Percentiles rank a stretch among this genome's conserved stretches.
phyloP scores from a whole-genome alignment of 64 coral and sea anemone species.

The Orbicella faveolata region DNA sequence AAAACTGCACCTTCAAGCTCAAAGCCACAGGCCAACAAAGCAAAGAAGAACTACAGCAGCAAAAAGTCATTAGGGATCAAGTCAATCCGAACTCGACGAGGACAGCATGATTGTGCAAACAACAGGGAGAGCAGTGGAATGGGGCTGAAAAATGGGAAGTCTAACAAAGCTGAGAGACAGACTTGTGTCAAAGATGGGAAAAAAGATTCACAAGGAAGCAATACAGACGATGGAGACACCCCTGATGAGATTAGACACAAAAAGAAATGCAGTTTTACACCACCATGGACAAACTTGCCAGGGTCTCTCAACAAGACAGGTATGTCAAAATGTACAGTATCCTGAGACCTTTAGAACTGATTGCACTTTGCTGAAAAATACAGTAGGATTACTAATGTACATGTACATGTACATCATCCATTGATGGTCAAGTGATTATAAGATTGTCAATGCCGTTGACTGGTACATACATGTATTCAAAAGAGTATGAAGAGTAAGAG shows the following conservation, averaged over 20 bases:
- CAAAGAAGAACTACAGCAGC: conserved; percentile 29
- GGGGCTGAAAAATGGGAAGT: not conserved
- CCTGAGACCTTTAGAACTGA: too few relatives aligned
- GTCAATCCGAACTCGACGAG: conserved; percentile 17
- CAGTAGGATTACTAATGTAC: too few relatives aligned
- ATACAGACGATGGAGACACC: not conserved
- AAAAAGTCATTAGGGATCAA: conserved; percentile 29
- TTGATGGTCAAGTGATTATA: too few relatives aligned
- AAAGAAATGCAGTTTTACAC: conserved; percentile 11
- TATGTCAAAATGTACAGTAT: not conserved
- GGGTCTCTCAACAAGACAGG: not conserved
- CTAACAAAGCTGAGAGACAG: not conserved
- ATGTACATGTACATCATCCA: too few relatives aligned
- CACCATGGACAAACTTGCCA: conserved; percentile 17
- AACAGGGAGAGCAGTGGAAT: not conserved
- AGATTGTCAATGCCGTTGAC: too few relatives aligned
- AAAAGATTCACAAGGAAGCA: not conserved
- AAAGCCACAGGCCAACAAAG: not conserved
- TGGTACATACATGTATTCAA: too few relatives aligned
- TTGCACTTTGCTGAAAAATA: too few relatives aligned
- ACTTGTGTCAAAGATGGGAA: not conserved
- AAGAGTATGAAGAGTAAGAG: too few relatives aligned
- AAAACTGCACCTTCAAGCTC: not conserved
- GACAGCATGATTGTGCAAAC: not conserved
- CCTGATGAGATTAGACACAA: not conserved